phyloP scores from a whole-genome alignment of 2,113 vertebrate genomes.

The Isurus oxyrinchus region DNA sequence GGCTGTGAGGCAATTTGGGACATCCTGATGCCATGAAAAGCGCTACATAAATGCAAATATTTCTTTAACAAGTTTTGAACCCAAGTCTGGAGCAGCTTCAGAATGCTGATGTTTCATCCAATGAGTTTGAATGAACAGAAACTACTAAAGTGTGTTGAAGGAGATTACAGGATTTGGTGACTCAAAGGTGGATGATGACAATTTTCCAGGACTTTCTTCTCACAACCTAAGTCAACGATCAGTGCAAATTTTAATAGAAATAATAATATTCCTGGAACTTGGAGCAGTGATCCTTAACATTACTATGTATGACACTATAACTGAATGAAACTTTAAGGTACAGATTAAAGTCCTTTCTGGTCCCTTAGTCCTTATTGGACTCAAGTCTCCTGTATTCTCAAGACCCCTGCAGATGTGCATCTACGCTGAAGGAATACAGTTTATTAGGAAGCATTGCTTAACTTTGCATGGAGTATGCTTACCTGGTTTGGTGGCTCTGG shows the following conservation, averaged over 20 bases:
- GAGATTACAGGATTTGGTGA: background rate
- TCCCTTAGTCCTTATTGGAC: background rate
- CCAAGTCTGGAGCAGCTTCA: background rate
- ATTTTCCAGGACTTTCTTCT: background rate
- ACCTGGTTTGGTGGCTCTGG: background rate
- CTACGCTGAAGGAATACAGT: background rate
- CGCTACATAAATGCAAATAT: background rate
- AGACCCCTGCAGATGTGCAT: background rate
- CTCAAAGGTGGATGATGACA: background rate
- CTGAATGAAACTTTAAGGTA: background rate
- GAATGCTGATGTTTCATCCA: background rate
- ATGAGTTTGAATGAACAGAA: background rate
- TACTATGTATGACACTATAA: background rate
- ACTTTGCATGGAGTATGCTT: background rate
- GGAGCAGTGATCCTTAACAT: background rate
- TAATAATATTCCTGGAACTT: background rate
- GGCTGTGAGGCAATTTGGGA: background rate
- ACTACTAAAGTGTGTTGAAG: background rate
- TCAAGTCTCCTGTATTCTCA: background rate
- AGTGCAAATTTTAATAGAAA: background rate
- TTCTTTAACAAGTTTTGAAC: background rate
- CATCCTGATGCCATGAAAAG: background rate
- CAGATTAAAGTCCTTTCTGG: no score
- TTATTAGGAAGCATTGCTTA: background rate
- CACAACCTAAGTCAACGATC: background rate